Percentiles rank a stretch among this genome's conserved stretches.
Evolutionary conservation across 2,797 vertebrate species (phyloP).

Genomic region (Halcyon leucocephala): DNA sequence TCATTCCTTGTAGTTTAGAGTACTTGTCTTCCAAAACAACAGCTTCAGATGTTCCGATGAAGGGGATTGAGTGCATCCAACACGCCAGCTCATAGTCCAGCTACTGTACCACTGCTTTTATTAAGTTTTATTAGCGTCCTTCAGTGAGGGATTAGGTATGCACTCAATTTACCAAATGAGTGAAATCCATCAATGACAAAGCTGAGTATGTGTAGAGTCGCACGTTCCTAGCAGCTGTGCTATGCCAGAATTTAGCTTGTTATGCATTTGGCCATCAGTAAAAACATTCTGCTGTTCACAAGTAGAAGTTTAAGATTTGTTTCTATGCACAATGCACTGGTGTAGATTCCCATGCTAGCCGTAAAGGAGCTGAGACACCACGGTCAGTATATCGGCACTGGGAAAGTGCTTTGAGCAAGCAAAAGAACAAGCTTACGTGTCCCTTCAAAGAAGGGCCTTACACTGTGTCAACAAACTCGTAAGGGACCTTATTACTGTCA

Average conservation of each 20-base stretch:
- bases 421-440: neutral
- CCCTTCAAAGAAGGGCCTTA: neutral
- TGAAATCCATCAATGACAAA: neutral
- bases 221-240: neutral
- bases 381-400: neutral
- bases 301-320: neutral
- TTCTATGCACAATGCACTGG: fast-evolving
- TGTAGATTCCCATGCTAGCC: neutral
- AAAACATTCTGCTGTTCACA: neutral
- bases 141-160: neutral
- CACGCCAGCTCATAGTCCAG: neutral
- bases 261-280: neutral
- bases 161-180: neutral
- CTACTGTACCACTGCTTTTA: neutral
- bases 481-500: neutral
- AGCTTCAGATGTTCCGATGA: neutral
- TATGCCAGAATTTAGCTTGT: neutral
- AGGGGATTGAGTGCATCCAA: neutral
- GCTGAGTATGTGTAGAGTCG: neutral
- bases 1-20: slow-evolving; percentile 13
- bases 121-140: neutral
- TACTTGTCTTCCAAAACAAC: neutral
- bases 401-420: neutral
- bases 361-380: neutral
- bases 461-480: neutral